A percentile compares a stretch with the other conserved stretches of the same genome.
Conservation (phyloP, 2,888 invertebrate genomes). For the Cephonodes hylas region DNA sequence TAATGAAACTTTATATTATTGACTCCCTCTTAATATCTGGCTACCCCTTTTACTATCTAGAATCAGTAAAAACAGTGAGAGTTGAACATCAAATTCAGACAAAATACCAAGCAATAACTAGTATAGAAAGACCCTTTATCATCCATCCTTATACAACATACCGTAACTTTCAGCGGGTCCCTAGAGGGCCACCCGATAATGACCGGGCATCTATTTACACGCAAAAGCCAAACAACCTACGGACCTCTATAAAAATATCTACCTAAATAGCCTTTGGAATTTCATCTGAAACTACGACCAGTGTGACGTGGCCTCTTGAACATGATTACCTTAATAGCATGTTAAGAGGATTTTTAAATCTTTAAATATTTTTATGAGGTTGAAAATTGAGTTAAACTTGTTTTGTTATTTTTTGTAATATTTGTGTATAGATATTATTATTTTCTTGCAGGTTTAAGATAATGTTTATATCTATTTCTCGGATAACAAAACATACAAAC, state of each 20-base stretch:
- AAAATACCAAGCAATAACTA: background rate
- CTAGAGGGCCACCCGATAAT: background rate
- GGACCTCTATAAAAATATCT: constrained; percentile 27
- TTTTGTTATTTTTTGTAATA: background rate
- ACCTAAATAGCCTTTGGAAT: constrained; percentile 20
- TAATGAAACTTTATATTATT: too few relatives aligned
- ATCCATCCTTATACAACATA: background rate
- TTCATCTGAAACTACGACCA: constrained; percentile 12
- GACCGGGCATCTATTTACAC: background rate
- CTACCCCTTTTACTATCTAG: too few relatives aligned
- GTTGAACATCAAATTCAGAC: background rate
- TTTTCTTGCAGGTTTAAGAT: too few relatives aligned
- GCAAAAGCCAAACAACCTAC: background rate
- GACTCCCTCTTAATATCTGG: background rate
- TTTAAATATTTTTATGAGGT: too few relatives aligned
- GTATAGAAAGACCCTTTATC: background rate
- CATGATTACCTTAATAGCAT: too few relatives aligned
- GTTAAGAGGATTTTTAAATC: too few relatives aligned
- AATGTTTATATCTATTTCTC: too few relatives aligned
- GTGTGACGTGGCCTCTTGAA: background rate
- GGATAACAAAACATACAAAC: too few relatives aligned
- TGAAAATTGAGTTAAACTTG: too few relatives aligned
- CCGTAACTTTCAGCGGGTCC: background rate
- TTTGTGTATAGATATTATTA: background rate
- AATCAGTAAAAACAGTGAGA: background rate